These are phyloP conservation scores for Linhomoeus sp. DNA, from an alignment of 2,888 invertebrate genomes.

Conservation along the genomic window DNA sequence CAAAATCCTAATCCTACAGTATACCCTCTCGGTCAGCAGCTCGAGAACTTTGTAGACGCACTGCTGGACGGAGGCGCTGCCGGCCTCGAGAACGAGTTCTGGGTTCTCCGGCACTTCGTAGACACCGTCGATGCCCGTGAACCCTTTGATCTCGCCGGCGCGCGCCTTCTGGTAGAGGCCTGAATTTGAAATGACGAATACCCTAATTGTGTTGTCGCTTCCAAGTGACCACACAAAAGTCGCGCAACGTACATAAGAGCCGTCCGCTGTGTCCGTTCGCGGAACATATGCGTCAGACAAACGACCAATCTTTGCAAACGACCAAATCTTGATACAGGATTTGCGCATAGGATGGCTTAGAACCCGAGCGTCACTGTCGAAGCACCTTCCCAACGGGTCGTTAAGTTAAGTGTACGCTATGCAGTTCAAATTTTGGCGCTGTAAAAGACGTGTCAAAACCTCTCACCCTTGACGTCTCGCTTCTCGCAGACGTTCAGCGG, in stretches of 20 bases:
- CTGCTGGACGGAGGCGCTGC: slow-evolving; percentile 49
- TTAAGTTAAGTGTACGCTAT: too few relatives aligned
- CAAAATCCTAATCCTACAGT: too few relatives aligned
- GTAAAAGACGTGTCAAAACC: too few relatives aligned
- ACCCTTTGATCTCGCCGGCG: slow-evolving; percentile 66
- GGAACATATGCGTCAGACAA: too few relatives aligned
- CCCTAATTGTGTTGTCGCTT: too few relatives aligned
- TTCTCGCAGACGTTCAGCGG: slow-evolving; percentile 79
- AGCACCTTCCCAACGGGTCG: too few relatives aligned
- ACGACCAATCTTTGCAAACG: too few relatives aligned
- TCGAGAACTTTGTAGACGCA: slow-evolving; percentile 65
- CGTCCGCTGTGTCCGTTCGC: too few relatives aligned
- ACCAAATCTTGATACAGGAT: background rate
- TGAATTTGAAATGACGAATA: too few relatives aligned
- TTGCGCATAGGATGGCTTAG: background rate
- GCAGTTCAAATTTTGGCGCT: too few relatives aligned
- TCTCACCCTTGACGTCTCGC: slow-evolving; percentile 76
- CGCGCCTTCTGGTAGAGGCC: slow-evolving; percentile 88
- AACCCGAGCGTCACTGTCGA: background rate
- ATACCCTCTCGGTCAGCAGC: slow-evolving; percentile 47
- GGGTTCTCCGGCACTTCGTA: slow-evolving; percentile 53
- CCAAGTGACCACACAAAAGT: too few relatives aligned
- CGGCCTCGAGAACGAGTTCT: slow-evolving; percentile 61
- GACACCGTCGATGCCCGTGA: slow-evolving; percentile 60
- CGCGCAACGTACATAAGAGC: too few relatives aligned